Conservation (phyloP, 2,888 invertebrate species). For the Andrena haemorrhoa region DNA sequence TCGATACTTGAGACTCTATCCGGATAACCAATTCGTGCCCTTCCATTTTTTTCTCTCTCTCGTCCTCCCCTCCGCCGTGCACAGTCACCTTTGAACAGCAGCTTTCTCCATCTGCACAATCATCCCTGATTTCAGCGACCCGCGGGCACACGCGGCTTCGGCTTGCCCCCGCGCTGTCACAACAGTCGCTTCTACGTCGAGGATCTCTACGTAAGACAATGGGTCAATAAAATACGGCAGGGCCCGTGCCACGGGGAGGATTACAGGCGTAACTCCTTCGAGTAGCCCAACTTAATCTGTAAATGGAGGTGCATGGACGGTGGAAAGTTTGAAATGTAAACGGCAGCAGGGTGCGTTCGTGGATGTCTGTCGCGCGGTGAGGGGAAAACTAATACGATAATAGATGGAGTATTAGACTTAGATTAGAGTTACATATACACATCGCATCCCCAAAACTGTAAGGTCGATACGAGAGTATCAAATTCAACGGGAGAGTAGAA, state of each 20-base stretch:
- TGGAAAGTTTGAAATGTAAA: too few relatives aligned
- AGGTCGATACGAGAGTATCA: too few relatives aligned
- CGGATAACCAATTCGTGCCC: conserved; percentile 62
- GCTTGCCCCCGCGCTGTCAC: conserved; percentile 38
- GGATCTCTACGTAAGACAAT: conserved; percentile 34
- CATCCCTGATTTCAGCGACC: conserved; percentile 17
- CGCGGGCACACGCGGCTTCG: conserved; percentile 57
- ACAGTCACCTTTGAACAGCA: conserved; percentile 45
- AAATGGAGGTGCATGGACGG: conserved; percentile 3
- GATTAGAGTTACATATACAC: too few relatives aligned
- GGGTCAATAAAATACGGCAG: conserved; percentile 20
- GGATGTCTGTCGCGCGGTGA: too few relatives aligned
- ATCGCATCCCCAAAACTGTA: too few relatives aligned
- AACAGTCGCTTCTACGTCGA: conserved; percentile 41
- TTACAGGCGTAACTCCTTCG: neutral
- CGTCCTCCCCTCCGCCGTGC: neutral
- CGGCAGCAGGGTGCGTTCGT: too few relatives aligned
- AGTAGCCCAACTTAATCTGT: neutral
- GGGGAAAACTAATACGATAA: too few relatives aligned
- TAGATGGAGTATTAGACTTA: too few relatives aligned
- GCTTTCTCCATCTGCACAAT: conserved; percentile 32
- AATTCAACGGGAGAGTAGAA: too few relatives aligned
- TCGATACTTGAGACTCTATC: conserved; percentile 79
- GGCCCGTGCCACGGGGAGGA: neutral
- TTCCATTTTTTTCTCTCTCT: neutral